Percentiles rank a stretch among this genome's conserved stretches.
Evolutionary conservation across 2,797 vertebrate species (phyloP).

Genomic region (Helarctos malayanus): DNA sequence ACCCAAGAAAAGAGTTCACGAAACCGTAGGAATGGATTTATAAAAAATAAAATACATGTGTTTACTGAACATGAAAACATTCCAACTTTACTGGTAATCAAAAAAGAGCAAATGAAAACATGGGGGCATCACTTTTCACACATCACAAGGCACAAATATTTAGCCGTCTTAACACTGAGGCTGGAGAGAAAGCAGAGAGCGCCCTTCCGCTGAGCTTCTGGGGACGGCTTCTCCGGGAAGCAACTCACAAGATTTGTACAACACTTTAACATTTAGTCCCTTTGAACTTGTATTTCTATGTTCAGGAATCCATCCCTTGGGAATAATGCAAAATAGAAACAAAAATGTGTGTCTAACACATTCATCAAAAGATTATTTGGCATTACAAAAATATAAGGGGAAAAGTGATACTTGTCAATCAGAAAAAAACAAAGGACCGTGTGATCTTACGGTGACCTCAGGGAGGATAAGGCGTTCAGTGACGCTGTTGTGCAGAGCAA

Average conservation of each 20-base stretch:
- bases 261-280: not conserved
- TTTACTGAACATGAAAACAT: not conserved
- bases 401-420: not conserved
- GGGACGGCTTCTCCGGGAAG: not conserved
- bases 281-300: not conserved
- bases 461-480: not conserved
- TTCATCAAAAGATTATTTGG: not conserved
- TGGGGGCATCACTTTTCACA: too few relatives aligned
- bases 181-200: not conserved
- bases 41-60: not conserved
- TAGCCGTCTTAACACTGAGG: not conserved
- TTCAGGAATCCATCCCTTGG: not conserved
- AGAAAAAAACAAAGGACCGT: not conserved
- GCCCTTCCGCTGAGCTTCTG: fast-evolving
- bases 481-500: too few relatives aligned
- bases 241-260: not conserved
- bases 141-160: not conserved
- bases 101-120: not conserved
- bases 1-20: not conserved
- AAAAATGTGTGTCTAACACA: not conserved
- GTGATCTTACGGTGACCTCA: not conserved
- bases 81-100: not conserved
- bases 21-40: not conserved
- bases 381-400: not conserved
- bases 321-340: not conserved